A percentile compares a stretch with the other conserved stretches of the same genome.
Evolutionary conservation across 2,113 vertebrate genomes (phyloP).

Genomic region (Climacteris rufus): DNA sequence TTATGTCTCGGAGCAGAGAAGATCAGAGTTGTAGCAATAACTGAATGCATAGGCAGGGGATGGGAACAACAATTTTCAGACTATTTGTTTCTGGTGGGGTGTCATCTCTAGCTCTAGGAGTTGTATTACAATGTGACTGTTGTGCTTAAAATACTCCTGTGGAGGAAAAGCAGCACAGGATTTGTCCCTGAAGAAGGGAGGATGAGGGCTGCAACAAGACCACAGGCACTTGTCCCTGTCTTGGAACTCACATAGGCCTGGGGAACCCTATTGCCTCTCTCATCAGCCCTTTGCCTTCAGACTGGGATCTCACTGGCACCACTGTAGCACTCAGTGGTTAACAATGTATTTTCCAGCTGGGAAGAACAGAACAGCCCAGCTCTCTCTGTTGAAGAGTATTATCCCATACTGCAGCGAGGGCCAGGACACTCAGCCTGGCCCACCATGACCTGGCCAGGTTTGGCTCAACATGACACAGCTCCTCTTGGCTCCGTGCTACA

Average conservation of each 20-base stretch:
- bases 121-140: background rate
- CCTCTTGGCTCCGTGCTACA: background rate
- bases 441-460: background rate
- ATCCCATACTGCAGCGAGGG: fast-evolving
- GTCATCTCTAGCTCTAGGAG: background rate
- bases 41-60: background rate
- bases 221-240: no score
- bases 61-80: background rate
- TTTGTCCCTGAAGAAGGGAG: background rate
- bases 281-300: background rate
- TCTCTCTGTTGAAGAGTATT: background rate
- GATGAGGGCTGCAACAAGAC: no score
- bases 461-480: fast-evolving
- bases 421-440: background rate
- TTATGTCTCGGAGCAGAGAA: background rate
- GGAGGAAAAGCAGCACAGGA: background rate
- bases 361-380: background rate
- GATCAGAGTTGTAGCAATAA: fast-evolving
- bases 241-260: fast-evolving
- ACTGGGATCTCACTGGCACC: background rate
- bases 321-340: background rate
- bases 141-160: background rate
- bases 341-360: background rate
- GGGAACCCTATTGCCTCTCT: background rate
- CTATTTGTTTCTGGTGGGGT: background rate